Base-by-base conservation (phyloP, 2,888 invertebrate genomes). In the Rosalia funebris region DNA sequence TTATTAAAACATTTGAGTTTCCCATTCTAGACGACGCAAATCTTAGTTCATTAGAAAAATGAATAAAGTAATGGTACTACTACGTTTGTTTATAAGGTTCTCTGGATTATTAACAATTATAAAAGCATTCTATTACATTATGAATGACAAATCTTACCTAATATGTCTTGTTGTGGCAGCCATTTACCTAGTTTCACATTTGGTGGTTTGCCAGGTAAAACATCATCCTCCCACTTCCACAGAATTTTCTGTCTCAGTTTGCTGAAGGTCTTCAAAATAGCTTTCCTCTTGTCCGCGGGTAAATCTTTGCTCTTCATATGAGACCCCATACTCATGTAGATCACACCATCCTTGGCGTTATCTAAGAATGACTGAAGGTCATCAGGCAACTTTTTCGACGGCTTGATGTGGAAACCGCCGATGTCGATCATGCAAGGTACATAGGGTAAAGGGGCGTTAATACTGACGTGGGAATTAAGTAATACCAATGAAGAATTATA, bases 161-260 rank as follows among this genome's bases (percentile, higher is more conserved):
- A 69, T 58, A 79, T 71, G 36, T 76, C 75, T 36, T 71, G 70
- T 76, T 91, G 91, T 0, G 91, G 90, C 31, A 90, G 72, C 91
- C 91, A 91, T 64, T 87, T 86, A 57, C 82, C 79, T 3, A 85
- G 78, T 44, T 84, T 79, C 0, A 91, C 81, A 73, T 89, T 89
- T 0, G 81, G 70, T 0, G 88, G 83, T 70, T 84, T 83, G 16
- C 84, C 84, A 1, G 83, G 82, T 11, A 86, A 71, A 1, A 78
- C 63, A 32, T 85, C 83, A 0, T 85, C 84, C 65, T 90, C 89
- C 87, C 88, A 90, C 79, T 90, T 90, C 89, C 89, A 89, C 10
- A 91, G 71, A 0, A 91, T 85, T 1, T 83, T 86, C 62, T 89
- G 86, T 63, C 88, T 87, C 0, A 89, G 69, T 57, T 82, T 83